Conservation (phyloP, 2,888 invertebrate genomes). For the Drosophila incognita region DNA sequence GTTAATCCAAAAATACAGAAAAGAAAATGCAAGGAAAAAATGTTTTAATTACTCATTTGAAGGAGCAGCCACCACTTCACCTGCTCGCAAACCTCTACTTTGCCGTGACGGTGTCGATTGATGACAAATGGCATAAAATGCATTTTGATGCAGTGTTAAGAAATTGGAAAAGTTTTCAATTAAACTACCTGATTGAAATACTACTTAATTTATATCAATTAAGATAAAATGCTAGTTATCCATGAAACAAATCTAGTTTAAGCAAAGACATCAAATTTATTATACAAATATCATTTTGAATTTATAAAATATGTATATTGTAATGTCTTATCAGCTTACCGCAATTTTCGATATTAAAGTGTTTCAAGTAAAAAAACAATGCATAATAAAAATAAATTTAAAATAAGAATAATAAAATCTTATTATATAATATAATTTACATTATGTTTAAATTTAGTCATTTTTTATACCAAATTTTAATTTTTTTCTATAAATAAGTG, state of each 20-base stretch:
- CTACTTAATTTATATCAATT: background rate
- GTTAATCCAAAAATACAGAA: conserved; percentile 59
- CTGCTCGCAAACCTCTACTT: background rate
- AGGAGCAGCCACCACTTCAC: conserved; percentile 16
- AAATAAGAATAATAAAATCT: background rate
- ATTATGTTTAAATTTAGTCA: background rate
- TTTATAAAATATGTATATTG: too few species aligned
- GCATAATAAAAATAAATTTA: background rate
- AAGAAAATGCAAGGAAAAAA: conserved; percentile 70
- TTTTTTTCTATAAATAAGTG: background rate
- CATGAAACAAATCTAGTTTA: background rate
- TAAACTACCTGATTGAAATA: background rate
- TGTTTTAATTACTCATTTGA: conserved; percentile 83
- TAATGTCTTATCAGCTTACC: background rate
- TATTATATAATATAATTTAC: background rate
- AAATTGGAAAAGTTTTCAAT: background rate
- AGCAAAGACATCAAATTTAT: background rate
- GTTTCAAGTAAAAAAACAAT: background rate
- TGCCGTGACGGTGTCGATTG: conserved; percentile 33
- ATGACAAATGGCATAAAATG: conserved; percentile 40
- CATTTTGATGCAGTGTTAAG: conserved; percentile 49
- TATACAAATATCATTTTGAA: background rate
- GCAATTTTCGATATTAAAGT: background rate
- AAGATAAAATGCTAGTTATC: background rate
- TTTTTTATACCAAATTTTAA: background rate